Conservation (phyloP, 37 sponge, comb jelly and placozoan genomes). For the Halisarca cf. caerulea region DNA sequence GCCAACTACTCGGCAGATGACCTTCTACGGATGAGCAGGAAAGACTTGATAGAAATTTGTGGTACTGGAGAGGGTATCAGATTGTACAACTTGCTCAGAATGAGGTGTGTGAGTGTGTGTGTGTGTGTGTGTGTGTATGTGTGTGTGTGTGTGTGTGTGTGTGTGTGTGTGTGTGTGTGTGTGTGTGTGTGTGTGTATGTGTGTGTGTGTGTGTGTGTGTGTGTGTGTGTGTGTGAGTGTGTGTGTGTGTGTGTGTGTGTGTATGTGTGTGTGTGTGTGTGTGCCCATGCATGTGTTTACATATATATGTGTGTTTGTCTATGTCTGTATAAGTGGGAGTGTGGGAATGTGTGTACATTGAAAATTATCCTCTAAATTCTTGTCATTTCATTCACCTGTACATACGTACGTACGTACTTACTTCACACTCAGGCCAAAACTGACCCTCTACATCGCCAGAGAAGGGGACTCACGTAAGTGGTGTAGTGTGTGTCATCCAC, state of each 20-base stretch:
- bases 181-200: conserved; percentile 1
- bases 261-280: conserved; percentile 1
- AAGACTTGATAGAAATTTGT: conserved; percentile 63
- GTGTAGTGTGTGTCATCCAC: neutral
- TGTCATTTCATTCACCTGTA: too few relatives aligned
- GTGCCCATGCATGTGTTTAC: neutral
- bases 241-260: neutral
- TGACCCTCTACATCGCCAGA: conserved; percentile 8
- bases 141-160: neutral
- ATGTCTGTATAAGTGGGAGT: too few relatives aligned
- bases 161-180: neutral
- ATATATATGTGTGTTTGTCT: too few relatives aligned
- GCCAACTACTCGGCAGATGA: conserved; percentile 63
- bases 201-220: neutral
- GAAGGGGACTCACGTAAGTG: neutral
- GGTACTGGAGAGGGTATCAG: conserved; percentile 76
- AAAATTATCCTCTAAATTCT: too few relatives aligned
- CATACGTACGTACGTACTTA: neutral
- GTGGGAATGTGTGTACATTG: too few relatives aligned
- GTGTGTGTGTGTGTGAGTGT: neutral
- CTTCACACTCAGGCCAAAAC: neutral
- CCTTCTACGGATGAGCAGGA: conserved; percentile 51
- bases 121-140: neutral
- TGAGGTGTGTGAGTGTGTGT: conserved; percentile 7
- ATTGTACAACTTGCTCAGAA: conserved; percentile 47